Percentiles rank a stretch among this genome's conserved stretches.
These are phyloP conservation scores for Macaca nemestrina DNA, from an alignment of 2,113 vertebrate species.

Conservation along the genomic window DNA sequence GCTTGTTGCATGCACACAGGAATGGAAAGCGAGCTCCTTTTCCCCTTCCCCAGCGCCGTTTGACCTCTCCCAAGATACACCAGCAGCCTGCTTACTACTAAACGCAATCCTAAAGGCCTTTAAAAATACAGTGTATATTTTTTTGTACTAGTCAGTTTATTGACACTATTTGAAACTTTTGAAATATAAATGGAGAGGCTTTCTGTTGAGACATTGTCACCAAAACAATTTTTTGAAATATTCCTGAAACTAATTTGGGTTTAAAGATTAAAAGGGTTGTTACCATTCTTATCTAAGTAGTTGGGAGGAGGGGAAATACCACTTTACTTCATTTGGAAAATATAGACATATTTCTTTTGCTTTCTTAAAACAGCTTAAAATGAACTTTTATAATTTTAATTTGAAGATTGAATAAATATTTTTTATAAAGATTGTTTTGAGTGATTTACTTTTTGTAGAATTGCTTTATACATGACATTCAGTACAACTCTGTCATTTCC, in stretches of 20 bases:
- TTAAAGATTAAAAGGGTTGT: conserved; percentile 59
- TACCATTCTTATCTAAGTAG: conserved; percentile 43
- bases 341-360: conserved; percentile 54
- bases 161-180: conserved; percentile 78
- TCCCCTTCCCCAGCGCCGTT: conserved; percentile 89
- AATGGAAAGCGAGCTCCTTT: conserved; percentile 92
- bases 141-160: conserved; percentile 79
- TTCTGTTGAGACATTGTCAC: conserved; percentile 77
- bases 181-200: conserved; percentile 79
- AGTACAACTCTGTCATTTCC: conserved; percentile 79
- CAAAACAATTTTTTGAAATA: conserved; percentile 77
- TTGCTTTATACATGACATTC: conserved; percentile 76
- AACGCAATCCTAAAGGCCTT: conserved; percentile 84
- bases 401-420: conserved; percentile 73
- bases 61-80: conserved; percentile 92
- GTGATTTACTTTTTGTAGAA: conserved; percentile 80
- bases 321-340: conserved; percentile 52
- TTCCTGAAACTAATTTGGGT: conserved; percentile 68
- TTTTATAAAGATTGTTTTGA: conserved; percentile 82
- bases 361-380: conserved; percentile 70
- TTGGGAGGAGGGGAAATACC: conserved; percentile 59
- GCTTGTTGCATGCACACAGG: conserved; percentile 98
- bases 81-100: conserved; percentile 92
- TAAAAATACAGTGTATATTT: conserved; percentile 73
- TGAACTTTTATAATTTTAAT: conserved; percentile 75